Base-by-base conservation (phyloP, 2,113 vertebrate genomes). In the Xiphias gladius region DNA sequence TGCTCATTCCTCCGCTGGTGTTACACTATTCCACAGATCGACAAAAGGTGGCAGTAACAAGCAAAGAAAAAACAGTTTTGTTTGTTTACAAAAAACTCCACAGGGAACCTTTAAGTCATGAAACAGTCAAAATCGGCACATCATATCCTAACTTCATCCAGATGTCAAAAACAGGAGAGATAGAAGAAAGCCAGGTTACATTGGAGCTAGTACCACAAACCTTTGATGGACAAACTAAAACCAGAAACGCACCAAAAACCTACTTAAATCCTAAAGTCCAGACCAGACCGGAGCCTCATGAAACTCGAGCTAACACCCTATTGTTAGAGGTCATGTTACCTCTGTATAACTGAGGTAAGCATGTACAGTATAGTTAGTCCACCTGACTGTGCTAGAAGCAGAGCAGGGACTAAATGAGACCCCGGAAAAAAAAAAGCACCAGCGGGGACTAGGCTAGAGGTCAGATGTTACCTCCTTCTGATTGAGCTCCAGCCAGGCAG, bases 401-500 rank as follows among this genome's bases (percentile, higher is more conserved):
- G 52, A 79, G 59, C 43, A 43, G 70, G 66, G 39, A 79, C 89
- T 85, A 82, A 66, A 80, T 63, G 12, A 79, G 64, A 89, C 66
- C 86, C 68, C 7, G 5, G 6, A 30, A 1, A 0, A 62, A 54
- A 43, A 43, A 6, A 43, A 70, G 58, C 86, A 89, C 92, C 85
- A 89, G 76, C 30, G 79, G 82, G 76, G 70, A 91, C 92, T 93
- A 94, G 84, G 82, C 91, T 91, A 94, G 90, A 91, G 93, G 91
- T 89, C 86, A 87, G 65, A 76, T 92, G 87, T 94, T 95, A 96
- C 95, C 95, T 96, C 95, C 93, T 95, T 96, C 88, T 94, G 94
- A 90, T 90, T 88, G 92, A 95, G 95, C 92, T 96, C 94, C 95
- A 96, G 94, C 95, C 95, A 96, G 93, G 94, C 94, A 58, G 94